These are phyloP conservation scores for Monodelphis domestica DNA, from an alignment of 2,797 vertebrate species.

Conservation along the genomic window DNA sequence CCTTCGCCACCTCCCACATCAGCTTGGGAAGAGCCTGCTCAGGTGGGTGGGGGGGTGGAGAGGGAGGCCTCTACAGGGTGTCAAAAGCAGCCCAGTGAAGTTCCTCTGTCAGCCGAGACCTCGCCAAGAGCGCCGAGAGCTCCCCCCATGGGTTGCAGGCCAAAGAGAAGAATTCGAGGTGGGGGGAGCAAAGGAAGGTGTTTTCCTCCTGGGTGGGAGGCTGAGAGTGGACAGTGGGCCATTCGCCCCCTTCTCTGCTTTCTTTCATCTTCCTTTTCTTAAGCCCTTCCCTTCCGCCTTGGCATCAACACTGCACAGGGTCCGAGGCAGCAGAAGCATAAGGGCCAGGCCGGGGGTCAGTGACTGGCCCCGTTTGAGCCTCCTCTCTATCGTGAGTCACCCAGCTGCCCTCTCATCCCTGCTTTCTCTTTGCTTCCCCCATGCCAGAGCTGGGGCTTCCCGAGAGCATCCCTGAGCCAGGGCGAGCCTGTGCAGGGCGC, in stretches of 20 bases:
- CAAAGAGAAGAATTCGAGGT: constrained; percentile 29
- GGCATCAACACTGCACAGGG: no score
- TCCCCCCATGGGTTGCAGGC: constrained; percentile 18
- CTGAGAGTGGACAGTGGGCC: no score
- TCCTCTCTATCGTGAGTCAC: no score
- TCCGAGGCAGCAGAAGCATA: not conserved
- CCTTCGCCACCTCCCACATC: not conserved
- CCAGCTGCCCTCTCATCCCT: no score
- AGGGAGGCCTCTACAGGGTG: not conserved
- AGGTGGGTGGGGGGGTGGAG: constrained; percentile 2
- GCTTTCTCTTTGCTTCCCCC: not conserved
- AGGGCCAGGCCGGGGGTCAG: constrained; percentile 5
- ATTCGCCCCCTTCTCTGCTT: no score
- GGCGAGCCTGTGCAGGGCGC: no score
- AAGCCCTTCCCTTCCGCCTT: no score
- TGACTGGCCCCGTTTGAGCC: no score
- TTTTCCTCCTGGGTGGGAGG: constrained; percentile 33
- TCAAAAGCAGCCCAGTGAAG: constrained; percentile 12
- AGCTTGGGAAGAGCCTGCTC: constrained; percentile 42
- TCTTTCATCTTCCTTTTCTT: constrained; percentile 46
- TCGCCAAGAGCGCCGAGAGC: constrained; percentile 2
- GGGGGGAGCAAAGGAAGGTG: constrained; percentile 19
- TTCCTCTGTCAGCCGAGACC: constrained; percentile 20
- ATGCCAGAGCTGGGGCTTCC: constrained; percentile 10
- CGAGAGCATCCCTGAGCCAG: constrained; percentile 26